Evolutionary conservation across 1,140 invertebrate species (phyloP), one percentile per base, ranked within the genome.

Genomic region (Pachyrhynchus sulphureomaculatus): DNA sequence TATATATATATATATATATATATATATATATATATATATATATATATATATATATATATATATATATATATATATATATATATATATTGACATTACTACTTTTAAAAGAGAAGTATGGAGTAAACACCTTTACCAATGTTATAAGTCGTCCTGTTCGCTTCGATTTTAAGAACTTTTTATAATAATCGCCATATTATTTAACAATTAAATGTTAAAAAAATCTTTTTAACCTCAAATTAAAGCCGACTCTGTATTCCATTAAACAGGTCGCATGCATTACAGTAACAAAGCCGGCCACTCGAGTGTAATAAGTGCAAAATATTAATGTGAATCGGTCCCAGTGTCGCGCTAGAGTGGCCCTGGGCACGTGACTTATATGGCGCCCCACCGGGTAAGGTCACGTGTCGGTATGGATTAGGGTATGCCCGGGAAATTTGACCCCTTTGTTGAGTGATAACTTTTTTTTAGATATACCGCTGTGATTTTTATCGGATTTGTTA

Each of bases 291-390:
- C 33, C 6, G 36, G 47, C 56, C 58, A 54, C 58, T 61, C 58
- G 51, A 56, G 60, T 56, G 60, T 15, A 55, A 55, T 56, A 62
- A 56, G 53, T 62, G 53, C 59, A 62, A 54, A 54, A 62, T 62
- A 62, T 62, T 62, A 62, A 62, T 56, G 53, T 29, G 29, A 44
- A 48, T 37, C 42, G 55, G 34, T 26, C 55, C 45, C 45, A 42
- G 51, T 56, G 60, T 62, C 53, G 24, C 44, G 60, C 23, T 56
- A 47, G 60, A 62, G 53, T 56, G 60, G 52, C 26, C 56, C 45
- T 9, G 60, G 47, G 13, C 60, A 62, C 60, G 60, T 62, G 60
- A 10, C 52, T 10, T 34, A 15, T 47, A 12, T 10, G 58, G 58
- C 26, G 58, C 32, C 51, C 39, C 48, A 21, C 58, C 13, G 26